These are phyloP conservation scores for Poeciliopsis gracilis DNA, from an alignment of 2,797 vertebrate genomes.

Conservation along the genomic window DNA sequence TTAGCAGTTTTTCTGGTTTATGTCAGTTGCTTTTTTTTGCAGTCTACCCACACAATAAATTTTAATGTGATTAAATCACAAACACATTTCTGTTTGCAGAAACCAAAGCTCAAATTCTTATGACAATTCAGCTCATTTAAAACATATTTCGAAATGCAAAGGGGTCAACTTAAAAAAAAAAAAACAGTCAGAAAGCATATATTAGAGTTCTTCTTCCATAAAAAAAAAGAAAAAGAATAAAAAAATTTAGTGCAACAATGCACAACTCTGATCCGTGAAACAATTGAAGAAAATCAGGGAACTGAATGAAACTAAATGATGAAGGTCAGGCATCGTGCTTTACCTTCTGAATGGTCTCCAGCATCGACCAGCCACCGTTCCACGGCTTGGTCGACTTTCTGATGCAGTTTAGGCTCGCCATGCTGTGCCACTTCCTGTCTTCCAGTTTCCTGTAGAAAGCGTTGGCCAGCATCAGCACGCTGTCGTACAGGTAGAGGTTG, in stretches of 20 bases:
- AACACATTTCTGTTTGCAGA: not conserved
- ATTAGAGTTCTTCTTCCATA: not conserved
- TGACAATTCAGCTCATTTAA: not conserved
- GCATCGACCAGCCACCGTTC: slow-evolving; percentile 98
- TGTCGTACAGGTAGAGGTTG: slow-evolving; percentile 97
- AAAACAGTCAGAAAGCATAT: not conserved
- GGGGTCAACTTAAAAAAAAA: too few relatives aligned
- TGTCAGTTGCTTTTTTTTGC: not conserved
- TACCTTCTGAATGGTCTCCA: slow-evolving; percentile 97
- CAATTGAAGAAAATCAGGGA: not conserved
- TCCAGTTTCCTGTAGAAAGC: slow-evolving; percentile 98
- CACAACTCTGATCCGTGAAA: not conserved
- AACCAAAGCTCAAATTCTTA: not conserved
- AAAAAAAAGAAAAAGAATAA: not conserved
- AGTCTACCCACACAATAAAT: not conserved
- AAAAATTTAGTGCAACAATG: not conserved
- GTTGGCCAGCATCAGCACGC: slow-evolving; percentile 96
- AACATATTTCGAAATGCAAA: not conserved
- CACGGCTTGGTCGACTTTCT: slow-evolving; percentile 97
- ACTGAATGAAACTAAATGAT: not conserved
- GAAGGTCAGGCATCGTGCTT: not conserved
- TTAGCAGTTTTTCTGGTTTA: not conserved
- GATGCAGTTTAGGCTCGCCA: slow-evolving; percentile 98
- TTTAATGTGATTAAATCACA: not conserved
- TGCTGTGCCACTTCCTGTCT: slow-evolving; percentile 99